Percentiles rank a stretch among this genome's conserved stretches.
phyloP scores from a whole-genome alignment of 2,888 invertebrate genomes.

The Dione juno region DNA sequence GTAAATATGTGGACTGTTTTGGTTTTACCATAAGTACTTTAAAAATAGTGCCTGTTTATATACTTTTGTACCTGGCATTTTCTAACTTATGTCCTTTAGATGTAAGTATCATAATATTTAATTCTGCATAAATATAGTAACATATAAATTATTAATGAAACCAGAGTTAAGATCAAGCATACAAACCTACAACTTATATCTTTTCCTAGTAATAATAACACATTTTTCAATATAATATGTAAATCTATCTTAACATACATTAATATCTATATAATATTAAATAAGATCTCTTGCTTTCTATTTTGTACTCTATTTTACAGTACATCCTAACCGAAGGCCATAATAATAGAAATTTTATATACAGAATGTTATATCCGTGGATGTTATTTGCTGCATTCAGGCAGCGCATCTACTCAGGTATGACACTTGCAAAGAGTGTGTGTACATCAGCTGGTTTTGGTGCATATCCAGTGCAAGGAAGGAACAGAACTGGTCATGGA shows the following conservation, averaged over 20 bases:
- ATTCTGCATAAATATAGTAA: too few species aligned
- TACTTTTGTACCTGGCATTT: slow-evolving; percentile 85
- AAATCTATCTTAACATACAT: too few species aligned
- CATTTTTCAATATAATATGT: too few species aligned
- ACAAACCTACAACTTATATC: too few species aligned
- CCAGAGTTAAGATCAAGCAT: too few species aligned
- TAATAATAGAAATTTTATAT: slow-evolving; percentile 87
- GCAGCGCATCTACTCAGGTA: slow-evolving; percentile 94
- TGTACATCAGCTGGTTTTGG: slow-evolving; percentile 96
- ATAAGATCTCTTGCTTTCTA: too few species aligned
- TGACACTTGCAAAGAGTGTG: slow-evolving; percentile 95
- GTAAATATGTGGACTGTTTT: slow-evolving; percentile 85
- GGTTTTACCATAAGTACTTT: slow-evolving; percentile 86
- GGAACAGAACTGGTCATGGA: slow-evolving; percentile 92
- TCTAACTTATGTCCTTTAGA: slow-evolving; percentile 89
- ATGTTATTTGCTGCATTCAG: slow-evolving; percentile 94
- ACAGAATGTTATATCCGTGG: slow-evolving; percentile 93
- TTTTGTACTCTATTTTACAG: slow-evolving; percentile 82
- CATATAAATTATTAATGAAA: too few species aligned
- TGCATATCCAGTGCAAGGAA: slow-evolving; percentile 91
- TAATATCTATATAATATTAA: too few species aligned
- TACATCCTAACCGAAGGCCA: slow-evolving; percentile 92
- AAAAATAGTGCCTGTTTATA: slow-evolving; percentile 86
- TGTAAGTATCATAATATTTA: slow-evolving; percentile 76
- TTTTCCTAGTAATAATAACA: too few species aligned